Evolutionary conservation across 2,113 vertebrate genomes (phyloP).

Genomic region (Sus scrofa): DNA sequence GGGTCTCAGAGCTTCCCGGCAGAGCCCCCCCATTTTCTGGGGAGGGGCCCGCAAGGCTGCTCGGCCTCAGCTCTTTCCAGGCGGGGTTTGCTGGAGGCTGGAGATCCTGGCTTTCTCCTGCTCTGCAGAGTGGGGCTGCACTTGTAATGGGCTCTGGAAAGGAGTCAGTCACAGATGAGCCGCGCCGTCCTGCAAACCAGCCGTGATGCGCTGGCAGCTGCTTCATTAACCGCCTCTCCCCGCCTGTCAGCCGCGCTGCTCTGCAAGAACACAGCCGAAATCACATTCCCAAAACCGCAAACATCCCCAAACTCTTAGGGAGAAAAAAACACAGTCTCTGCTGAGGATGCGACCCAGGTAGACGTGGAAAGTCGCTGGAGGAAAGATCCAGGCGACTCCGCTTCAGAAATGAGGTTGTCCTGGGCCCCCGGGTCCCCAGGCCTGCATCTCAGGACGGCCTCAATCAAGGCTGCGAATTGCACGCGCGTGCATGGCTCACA

Average conservation of each 20-base stretch:
- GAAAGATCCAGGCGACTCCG: fast-evolving
- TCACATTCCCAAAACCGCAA: background rate
- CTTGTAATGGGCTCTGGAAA: background rate
- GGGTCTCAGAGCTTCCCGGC: constrained; percentile 70
- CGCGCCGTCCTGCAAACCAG: background rate
- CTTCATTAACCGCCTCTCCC: background rate
- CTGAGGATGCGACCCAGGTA: background rate
- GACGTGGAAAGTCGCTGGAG: fast-evolving
- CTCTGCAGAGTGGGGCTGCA: background rate
- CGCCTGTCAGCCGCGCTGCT: background rate
- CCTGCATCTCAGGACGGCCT: fast-evolving
- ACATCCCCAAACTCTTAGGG: background rate
- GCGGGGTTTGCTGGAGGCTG: background rate
- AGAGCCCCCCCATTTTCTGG: constrained; percentile 54
- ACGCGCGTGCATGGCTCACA: fast-evolving
- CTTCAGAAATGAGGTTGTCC: fast-evolving
- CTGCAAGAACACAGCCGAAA: background rate
- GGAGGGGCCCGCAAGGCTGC: background rate
- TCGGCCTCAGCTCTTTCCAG: background rate
- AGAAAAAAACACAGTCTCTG: fast-evolving
- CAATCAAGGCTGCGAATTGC: fast-evolving
- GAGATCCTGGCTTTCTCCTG: background rate
- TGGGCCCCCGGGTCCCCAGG: fast-evolving
- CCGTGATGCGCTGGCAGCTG: fast-evolving
- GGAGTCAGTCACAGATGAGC: background rate